These are phyloP conservation scores for Rafetus swinhoei DNA, from an alignment of 2,113 vertebrate genomes.

Conservation along the genomic window DNA sequence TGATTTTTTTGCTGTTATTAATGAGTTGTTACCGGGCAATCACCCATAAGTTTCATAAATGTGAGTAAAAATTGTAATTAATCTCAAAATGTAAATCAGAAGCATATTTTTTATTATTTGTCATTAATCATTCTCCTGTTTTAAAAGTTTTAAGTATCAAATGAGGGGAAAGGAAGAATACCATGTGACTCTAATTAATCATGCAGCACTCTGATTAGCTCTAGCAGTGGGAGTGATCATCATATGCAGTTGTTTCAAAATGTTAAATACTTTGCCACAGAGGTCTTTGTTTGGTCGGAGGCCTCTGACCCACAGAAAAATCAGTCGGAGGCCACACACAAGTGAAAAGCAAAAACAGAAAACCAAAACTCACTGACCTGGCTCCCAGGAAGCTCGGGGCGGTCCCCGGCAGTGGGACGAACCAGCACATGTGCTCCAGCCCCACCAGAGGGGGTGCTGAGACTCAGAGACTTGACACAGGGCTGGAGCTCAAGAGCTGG, in stretches of 20 bases:
- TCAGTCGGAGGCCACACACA: too few relatives aligned
- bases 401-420: too few relatives aligned
- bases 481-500: too few relatives aligned
- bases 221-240: fast-evolving
- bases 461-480: too few relatives aligned
- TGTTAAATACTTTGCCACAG: background rate
- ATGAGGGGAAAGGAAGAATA: background rate
- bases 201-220: background rate
- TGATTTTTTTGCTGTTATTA: background rate
- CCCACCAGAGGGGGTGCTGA: too few relatives aligned
- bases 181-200: background rate
- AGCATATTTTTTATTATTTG: background rate
- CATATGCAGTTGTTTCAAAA: background rate
- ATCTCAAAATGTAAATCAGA: background rate
- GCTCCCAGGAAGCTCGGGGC: too few relatives aligned
- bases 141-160: background rate
- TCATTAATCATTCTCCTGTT: background rate
- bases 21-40: fast-evolving
- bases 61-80: background rate
- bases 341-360: too few relatives aligned
- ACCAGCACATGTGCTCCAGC: too few relatives aligned
- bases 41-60: fast-evolving
- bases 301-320: too few relatives aligned
- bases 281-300: too few relatives aligned
- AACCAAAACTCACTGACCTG: too few relatives aligned